Base-by-base conservation (phyloP, 2,113 vertebrate species). In the Ploceus nigricollis region DNA sequence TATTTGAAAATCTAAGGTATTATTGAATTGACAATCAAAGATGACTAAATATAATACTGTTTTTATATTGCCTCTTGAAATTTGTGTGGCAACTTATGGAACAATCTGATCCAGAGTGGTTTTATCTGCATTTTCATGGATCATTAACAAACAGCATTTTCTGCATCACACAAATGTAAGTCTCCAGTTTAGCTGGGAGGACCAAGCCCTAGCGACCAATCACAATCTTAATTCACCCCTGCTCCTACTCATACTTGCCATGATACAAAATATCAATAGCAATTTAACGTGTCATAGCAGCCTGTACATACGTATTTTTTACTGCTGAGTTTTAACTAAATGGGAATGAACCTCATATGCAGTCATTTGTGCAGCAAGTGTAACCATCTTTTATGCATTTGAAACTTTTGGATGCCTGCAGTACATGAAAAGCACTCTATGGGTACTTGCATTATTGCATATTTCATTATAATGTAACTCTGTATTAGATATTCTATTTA, bases 391-490 rank as follows among this genome's bases (percentile, higher is more conserved):
- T 96, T 95, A 90, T 94, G 90, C 85, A 68, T 96, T 97, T 97
- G 87, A 95, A 96, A 94, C 73, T 97, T 96, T 51, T 86, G 81
- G 89, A 89, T 96, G 95, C 75, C 87, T 64, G 70, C 39, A 69
- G 91, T 95, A 96, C 81, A 83, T 82, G 78, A 95, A 93, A 97
- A 95, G 84, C 84, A 83, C 87, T 97, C 91, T 88, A 93, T 82
- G 94, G 91, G 76, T 76, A 42, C 96, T 97, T 95, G 84, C 65
- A 87, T 96, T 97, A 95, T 95, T 95, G 89, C 87, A 94, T 96
- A 97, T 97, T 98, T 97, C 96, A 97, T 97, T 96, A 91, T 94
- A 97, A 97, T 94, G 82, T 88, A 96, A 97, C 97, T 97, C 94
- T 97, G 48, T 91, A 94, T 97, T 97, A 96, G 92, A 95, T 94